These are phyloP conservation scores for Apotomis turbidana DNA, from an alignment of 2,888 invertebrate genomes.

Conservation along the genomic window DNA sequence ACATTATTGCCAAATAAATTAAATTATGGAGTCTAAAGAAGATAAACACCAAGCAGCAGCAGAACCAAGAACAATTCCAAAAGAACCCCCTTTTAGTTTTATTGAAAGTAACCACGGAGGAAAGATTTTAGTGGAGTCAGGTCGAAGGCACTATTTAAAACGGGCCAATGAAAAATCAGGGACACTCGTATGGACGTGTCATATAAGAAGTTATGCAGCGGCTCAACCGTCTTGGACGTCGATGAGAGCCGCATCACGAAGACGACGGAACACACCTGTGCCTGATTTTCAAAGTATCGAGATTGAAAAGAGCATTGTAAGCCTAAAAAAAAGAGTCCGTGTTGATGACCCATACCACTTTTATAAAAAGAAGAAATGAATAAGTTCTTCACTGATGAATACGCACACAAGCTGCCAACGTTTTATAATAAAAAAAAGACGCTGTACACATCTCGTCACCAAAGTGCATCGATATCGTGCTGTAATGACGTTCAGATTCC, in stretches of 20 bases:
- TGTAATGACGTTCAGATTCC: slow-evolving; percentile 10
- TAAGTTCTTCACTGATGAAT: neutral
- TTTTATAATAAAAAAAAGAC: slow-evolving; percentile 19
- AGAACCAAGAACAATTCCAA: too few species aligned
- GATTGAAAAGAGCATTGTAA: neutral
- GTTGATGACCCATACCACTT: neutral
- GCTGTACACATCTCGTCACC: slow-evolving; percentile 12
- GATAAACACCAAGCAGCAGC: too few species aligned
- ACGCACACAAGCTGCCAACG: slow-evolving; percentile 12
- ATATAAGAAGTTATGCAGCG: slow-evolving; percentile 4
- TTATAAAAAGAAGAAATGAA: slow-evolving; percentile 12
- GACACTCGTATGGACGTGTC: slow-evolving; percentile 1
- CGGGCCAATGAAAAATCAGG: neutral
- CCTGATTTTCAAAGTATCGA: neutral
- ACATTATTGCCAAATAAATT: too few species aligned
- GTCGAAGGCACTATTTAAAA: neutral
- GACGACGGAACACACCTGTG: neutral
- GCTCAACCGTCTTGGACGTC: slow-evolving; percentile 1
- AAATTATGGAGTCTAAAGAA: too few species aligned
- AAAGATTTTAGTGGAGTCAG: too few species aligned
- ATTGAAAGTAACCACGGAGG: too few species aligned
- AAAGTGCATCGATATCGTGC: slow-evolving; percentile 10
- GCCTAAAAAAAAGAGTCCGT: slow-evolving; percentile 2
- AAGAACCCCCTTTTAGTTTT: too few species aligned
- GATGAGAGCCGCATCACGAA: too few species aligned